These are phyloP conservation scores for Oeneis ivallda DNA, from an alignment of 2,888 invertebrate genomes.

Conservation along the genomic window DNA sequence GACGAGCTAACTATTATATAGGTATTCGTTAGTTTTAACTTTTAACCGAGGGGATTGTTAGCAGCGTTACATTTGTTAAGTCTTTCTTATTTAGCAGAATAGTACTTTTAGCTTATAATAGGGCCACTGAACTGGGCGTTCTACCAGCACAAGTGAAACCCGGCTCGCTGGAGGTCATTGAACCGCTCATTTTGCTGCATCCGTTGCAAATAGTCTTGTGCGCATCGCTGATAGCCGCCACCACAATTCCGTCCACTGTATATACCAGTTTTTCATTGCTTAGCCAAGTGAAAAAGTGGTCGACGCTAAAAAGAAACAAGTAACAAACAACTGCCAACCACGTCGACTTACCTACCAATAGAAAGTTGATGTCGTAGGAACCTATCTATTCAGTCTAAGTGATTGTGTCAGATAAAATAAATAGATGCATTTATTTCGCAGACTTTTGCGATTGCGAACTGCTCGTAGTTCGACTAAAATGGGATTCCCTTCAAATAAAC, in stretches of 20 bases:
- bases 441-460: neutral
- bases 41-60: neutral
- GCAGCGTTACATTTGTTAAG: neutral
- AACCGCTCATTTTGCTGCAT: constrained; percentile 81
- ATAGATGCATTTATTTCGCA: constrained; percentile 2
- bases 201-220: constrained; percentile 78
- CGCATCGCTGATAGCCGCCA: constrained; percentile 70
- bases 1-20: neutral
- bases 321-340: constrained; percentile 38
- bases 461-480: neutral
- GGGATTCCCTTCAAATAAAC: neutral
- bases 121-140: constrained; percentile 72
- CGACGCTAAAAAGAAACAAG: constrained; percentile 62
- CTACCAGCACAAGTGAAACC: constrained; percentile 78
- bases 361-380: constrained; percentile 41
- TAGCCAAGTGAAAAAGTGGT: constrained; percentile 64
- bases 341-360: constrained; percentile 48
- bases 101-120: constrained; percentile 63
- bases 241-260: constrained; percentile 68
- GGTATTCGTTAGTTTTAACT: constrained; percentile 2
- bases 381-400: constrained; percentile 32
- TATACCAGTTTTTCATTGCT: constrained; percentile 65
- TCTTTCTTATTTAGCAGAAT: constrained; percentile 45
- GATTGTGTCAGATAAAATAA: constrained; percentile 25
- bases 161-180: constrained; percentile 74